phyloP scores from a whole-genome alignment of 2,113 vertebrate genomes.

The Thalassarche chlororhynchos region DNA sequence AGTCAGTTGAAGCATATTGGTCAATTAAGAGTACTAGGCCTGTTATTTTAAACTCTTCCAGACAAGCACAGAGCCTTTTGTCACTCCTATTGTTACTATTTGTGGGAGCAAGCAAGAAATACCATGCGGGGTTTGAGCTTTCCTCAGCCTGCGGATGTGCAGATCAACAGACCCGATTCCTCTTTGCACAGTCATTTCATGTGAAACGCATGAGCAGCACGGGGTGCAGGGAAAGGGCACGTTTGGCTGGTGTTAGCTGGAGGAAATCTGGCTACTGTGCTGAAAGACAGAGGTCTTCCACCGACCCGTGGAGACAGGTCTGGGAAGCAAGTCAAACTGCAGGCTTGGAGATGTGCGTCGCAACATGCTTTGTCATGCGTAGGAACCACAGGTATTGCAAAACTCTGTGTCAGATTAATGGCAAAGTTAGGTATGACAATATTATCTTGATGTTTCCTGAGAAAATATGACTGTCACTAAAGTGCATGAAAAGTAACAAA shows the following conservation, averaged over 20 bases:
- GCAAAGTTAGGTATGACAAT: not conserved
- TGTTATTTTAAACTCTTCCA: not conserved
- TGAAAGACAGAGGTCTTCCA: not conserved
- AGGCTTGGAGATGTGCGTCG: not conserved
- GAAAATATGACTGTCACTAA: not conserved
- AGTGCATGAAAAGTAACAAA: not conserved
- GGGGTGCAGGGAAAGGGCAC: accelerated
- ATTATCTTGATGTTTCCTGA: not conserved
- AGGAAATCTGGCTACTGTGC: not conserved
- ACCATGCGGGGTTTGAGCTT: not conserved
- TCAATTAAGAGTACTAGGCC: not conserved
- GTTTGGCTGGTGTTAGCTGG: not conserved
- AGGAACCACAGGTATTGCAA: not conserved
- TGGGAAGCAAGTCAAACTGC: not conserved
- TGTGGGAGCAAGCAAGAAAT: not conserved
- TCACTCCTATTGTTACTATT: not conserved
- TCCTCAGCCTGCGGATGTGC: not conserved
- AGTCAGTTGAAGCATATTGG: not conserved
- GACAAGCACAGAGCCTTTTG: not conserved
- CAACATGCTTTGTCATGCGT: not conserved
- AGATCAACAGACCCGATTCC: accelerated
- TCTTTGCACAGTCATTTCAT: accelerated
- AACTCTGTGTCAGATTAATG: not conserved
- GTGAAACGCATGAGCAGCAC: not conserved
- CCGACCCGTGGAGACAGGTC: not conserved